A percentile compares a stretch with the other conserved stretches of the same genome.
These are phyloP conservation scores for Labeo catla DNA, from an alignment of 2,113 vertebrate species.

Conservation along the genomic window DNA sequence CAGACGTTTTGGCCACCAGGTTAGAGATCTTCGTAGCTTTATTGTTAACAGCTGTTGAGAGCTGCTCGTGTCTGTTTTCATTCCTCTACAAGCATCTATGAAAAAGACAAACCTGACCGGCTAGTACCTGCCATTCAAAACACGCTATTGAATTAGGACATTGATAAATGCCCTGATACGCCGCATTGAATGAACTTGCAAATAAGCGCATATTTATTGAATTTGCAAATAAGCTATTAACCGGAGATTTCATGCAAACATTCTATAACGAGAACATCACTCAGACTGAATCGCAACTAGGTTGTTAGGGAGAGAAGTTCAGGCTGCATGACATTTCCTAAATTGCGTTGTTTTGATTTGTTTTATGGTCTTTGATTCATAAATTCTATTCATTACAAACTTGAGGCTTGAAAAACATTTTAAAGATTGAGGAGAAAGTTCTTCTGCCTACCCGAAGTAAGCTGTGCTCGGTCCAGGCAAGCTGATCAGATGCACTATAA, in stretches of 20 bases:
- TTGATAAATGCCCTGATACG: neutral
- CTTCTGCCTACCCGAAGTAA: constrained; percentile 85
- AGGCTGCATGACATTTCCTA: neutral
- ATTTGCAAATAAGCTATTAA: neutral
- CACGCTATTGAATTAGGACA: neutral
- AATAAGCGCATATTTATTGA: neutral
- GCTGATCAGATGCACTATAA: constrained; percentile 81
- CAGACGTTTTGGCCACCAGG: constrained; percentile 76
- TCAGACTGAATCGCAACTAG: constrained; percentile 2
- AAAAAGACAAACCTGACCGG: constrained; percentile 64
- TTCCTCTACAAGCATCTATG: constrained; percentile 57
- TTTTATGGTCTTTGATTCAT: neutral
- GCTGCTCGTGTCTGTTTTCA: constrained; percentile 60
- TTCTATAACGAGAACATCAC: neutral
- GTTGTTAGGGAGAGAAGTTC: neutral
- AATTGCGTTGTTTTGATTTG: neutral
- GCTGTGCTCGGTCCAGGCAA: constrained; percentile 80
- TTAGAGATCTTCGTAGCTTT: constrained; percentile 74
- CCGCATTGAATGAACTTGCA: neutral
- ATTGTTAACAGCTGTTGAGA: constrained; percentile 80
- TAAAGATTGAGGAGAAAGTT: neutral
- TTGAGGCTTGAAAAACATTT: neutral
- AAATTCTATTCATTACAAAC: neutral
- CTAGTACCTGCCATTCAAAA: constrained; percentile 16
- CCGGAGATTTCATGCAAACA: neutral